Evolutionary conservation across 2,888 invertebrate genomes (phyloP), one percentile per base, ranked within the genome.

Genomic region (Rhogogaster chlorosoma): DNA sequence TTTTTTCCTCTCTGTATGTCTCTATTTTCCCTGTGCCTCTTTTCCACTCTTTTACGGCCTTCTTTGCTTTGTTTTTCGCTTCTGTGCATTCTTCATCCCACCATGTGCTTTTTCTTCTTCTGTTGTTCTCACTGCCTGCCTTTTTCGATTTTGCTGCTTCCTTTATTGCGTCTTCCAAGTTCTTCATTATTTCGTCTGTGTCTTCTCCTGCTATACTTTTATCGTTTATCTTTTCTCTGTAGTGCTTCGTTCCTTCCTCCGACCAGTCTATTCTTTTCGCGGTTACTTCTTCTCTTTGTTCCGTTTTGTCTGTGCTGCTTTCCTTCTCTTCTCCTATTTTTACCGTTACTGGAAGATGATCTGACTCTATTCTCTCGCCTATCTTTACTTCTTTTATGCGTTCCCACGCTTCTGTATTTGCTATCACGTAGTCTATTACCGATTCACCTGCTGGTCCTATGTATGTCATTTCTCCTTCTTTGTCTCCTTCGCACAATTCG

Each of bases 401-500:
- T 12, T 64, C 80, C 15, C 18, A 6, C 5, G 82, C 70, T 36
- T 36, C 36, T 5, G 5, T 5, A 5, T 36, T 36, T 2, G 36
- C 36, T 36, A 36, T 36, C 36, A 36, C 36, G 36, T 36, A 36
- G 36, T 36, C 36, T 36, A 36, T 36, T 36, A 36, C 36, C 5
- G 36, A 36, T 36, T 36, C 36, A 4, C 36, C 36, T 4, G 36
- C 36, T 4, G 36, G 36, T 36, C 36, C 36, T 36, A 36, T 36
- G 36, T 36, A 36, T 36, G 36, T 36, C 36, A 36, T 36, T 5
- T 36, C 36, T 5, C 86, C 86, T 18, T 84, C 83, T 38, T 84
- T 77, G 42, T 86, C 85, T n/a, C 85, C 86, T 64, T 84, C 77
- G 22, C 29, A 84, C 15, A 1, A 45, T n/a, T 84, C 85, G 75